These are phyloP conservation scores for Coregonus clupeaformis DNA, from an alignment of 2,113 vertebrate species.

Conservation along the genomic window DNA sequence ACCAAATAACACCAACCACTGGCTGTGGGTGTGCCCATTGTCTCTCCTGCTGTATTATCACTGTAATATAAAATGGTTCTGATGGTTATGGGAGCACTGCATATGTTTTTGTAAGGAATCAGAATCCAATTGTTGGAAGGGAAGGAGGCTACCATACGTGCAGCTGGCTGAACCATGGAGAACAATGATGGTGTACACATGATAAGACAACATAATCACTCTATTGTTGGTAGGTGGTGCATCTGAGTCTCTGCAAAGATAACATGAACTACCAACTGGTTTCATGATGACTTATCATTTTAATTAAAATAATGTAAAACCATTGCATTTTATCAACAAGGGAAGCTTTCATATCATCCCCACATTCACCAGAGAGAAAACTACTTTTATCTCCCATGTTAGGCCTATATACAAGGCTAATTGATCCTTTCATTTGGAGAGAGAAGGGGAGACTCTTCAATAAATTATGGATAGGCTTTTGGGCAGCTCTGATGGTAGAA, in stretches of 20 bases:
- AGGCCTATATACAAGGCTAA: slow-evolving; percentile 21
- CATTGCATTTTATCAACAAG: slow-evolving; percentile 31
- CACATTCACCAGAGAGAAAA: slow-evolving; percentile 30
- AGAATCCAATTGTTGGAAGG: slow-evolving; percentile 46
- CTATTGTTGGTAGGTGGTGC: slow-evolving; percentile 40
- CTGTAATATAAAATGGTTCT: slow-evolving; percentile 57
- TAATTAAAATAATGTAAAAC: slow-evolving; percentile 57
- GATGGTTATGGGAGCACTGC: background rate
- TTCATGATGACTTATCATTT: slow-evolving; percentile 43
- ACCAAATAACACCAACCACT: slow-evolving; percentile 15
- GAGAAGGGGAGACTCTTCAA: background rate
- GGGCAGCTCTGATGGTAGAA: too few species aligned
- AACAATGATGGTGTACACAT: slow-evolving; percentile 45
- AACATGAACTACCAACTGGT: slow-evolving; percentile 19
- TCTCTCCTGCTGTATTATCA: slow-evolving; percentile 37
- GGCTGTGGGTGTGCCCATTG: slow-evolving; percentile 35
- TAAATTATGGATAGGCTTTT: background rate
- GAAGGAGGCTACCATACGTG: slow-evolving; percentile 30
- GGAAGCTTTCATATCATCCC: slow-evolving; percentile 17
- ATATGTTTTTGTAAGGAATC: too few species aligned
- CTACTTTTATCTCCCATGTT: slow-evolving; percentile 21
- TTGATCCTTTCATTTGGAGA: slow-evolving; percentile 24
- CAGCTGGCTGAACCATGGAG: slow-evolving; percentile 42
- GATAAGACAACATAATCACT: background rate
- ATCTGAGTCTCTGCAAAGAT: slow-evolving; percentile 33